A percentile compares a stretch with the other conserved stretches of the same genome.
These are phyloP conservation scores for Prionailurus viverrinus DNA, from an alignment of 2,113 vertebrate species.

Conservation along the genomic window DNA sequence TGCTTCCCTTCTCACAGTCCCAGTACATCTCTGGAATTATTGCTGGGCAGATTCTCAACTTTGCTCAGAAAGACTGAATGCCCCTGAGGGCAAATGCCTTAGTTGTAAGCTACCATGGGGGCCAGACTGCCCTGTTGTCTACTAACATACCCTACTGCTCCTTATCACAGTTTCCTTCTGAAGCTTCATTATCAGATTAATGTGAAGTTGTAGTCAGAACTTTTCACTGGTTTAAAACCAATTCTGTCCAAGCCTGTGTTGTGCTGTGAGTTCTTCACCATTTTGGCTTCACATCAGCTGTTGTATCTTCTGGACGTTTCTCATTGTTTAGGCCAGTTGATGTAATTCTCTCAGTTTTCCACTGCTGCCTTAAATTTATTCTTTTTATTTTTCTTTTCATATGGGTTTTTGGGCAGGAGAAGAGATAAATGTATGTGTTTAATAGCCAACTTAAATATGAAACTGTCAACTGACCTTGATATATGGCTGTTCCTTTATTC, in stretches of 20 bases:
- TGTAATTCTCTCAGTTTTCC: not conserved
- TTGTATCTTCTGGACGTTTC: not conserved
- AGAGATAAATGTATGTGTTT: not conserved
- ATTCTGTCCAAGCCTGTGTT: not conserved
- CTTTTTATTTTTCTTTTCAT: not conserved
- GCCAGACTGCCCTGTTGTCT: not conserved
- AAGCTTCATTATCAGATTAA: not conserved
- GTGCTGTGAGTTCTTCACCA: not conserved
- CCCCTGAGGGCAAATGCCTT: not conserved
- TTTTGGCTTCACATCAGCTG: not conserved
- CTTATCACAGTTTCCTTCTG: not conserved
- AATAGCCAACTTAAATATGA: not conserved
- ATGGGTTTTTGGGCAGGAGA: not conserved
- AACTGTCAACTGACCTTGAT: not conserved
- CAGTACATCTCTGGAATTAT: not conserved
- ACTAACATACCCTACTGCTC: fast-evolving
- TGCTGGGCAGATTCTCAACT: not conserved
- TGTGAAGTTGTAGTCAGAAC: not conserved
- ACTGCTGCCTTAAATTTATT: conserved; percentile 15
- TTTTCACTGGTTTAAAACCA: not conserved
- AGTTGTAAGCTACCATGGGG: not conserved
- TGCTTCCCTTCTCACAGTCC: not conserved
- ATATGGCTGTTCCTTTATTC: conserved; percentile 25
- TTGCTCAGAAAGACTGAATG: not conserved
- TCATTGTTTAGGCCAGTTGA: not conserved